Evolutionary conservation across 2,113 vertebrate genomes (phyloP), one percentile per base, ranked within the genome.

Genomic region (Candoia aspera): DNA sequence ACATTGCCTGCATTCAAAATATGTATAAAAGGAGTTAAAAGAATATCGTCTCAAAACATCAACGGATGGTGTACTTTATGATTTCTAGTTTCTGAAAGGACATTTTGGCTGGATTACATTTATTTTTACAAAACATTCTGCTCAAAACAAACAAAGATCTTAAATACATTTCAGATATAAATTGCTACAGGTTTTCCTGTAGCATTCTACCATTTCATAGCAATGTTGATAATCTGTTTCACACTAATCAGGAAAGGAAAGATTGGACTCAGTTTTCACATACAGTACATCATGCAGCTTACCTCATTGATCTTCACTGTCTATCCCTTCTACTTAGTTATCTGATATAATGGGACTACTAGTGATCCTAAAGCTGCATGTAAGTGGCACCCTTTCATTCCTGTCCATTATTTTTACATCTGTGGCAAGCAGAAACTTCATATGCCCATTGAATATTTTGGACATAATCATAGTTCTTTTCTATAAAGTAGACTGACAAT

Each of bases 1-100:
- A 95, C 46, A 93, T 0, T n/a, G 26, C 89, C 93, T 91, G 95
- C 94, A 93, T 94, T 68, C 60, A 90, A 94, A 89, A 1, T 46
- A 0, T 87, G 68, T 90, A 68, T 79, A 88, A 92, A 10, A 24
- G 68, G 62, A 11, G 29, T 89, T 93, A 88, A 83, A 46, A 57
- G 11, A 89, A 68, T 29, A 12, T 89, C 19, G 91, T 92, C 21
- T 89, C 21, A 88, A 94, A 92, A 91, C 92, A 86, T 6, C 1
- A 60, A 46, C 68, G 88, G 60, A 13, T 90, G 53, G 88, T 93
- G 91, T 87, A 88, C 29, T 92, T 89, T 12, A 49, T 54, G 64
- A 1, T 1, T 49, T n/a, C 15, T 0, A 1, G 86, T 59, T 46
- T 88, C 23, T 9, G 91, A 37, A 92, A 89, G 0, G 59, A 0